Evolutionary conservation across 1,140 invertebrate species (phyloP).

Genomic region (Drosophila insularis): DNA sequence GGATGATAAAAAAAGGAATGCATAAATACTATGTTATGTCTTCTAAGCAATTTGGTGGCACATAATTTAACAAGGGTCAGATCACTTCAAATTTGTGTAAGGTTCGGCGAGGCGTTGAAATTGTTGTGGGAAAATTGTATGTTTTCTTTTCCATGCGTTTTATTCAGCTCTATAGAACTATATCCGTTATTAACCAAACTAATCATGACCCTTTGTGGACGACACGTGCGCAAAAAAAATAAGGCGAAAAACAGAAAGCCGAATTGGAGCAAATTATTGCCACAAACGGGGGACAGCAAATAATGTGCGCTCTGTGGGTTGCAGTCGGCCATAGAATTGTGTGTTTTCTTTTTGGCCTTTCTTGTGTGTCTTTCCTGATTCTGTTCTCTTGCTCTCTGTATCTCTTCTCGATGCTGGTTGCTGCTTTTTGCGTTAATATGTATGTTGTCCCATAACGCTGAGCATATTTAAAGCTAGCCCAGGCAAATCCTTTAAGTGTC

Average conservation of each 20-base stretch:
- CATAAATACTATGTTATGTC: constrained; percentile 51
- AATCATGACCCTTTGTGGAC: constrained; percentile 76
- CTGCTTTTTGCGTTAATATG: constrained; percentile 17
- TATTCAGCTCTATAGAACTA: constrained; percentile 26
- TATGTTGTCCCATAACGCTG: constrained; percentile 43
- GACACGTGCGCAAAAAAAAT: constrained; percentile 49
- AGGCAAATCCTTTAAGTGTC: constrained; percentile 75
- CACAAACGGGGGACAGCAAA: constrained; percentile 42
- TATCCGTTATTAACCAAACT: constrained; percentile 61
- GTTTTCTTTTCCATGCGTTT: constrained; percentile 15
- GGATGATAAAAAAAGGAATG: constrained; percentile 26
- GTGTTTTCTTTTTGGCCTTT: neutral
- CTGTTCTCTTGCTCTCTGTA: neutral
- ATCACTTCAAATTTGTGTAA: constrained; percentile 13
- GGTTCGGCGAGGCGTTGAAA: neutral
- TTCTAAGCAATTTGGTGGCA: constrained; percentile 44
- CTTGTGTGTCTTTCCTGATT: neutral
- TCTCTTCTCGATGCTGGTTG: neutral
- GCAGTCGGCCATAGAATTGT: constrained; percentile 14
- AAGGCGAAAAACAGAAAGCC: constrained; percentile 49
- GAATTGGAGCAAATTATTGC: constrained; percentile 37
- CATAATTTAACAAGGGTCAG: constrained; percentile 27
- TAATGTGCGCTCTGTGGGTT: constrained; percentile 49
- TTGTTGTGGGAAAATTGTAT: constrained; percentile 20
- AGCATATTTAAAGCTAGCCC: constrained; percentile 57